Evolutionary conservation across 2,113 vertebrate species (phyloP), one percentile per base, ranked within the genome.

Genomic region (Coregonus clupeaformis): DNA sequence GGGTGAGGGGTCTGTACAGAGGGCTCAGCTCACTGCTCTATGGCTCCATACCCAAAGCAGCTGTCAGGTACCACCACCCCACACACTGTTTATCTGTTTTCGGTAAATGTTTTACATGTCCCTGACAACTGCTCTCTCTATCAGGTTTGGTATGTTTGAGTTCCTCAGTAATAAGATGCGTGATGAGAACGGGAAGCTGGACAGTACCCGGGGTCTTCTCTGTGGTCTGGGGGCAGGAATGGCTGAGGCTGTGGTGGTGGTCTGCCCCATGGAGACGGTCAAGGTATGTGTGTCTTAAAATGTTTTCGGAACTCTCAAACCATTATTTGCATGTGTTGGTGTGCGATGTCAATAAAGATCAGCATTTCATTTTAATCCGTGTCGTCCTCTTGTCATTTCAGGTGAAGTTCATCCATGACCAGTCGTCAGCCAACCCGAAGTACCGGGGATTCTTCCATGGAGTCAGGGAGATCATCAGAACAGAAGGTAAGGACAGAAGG

Each of bases 381-480:
- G 49, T 42, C 36, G 36, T 42, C 36, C 36, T 0, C 36, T 12
- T 42, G 4, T 57, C 0, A 9, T 85, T 88, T 0, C 78, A 97
- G 96, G 96, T 99, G 63, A 99, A 99, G 88, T 99, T 99, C 85
- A 99, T 99, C 80, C 98, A 99, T 1, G 97, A 98, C 83, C 98
- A 98, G 90, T 93, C 92, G 14, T 99, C 97, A 9, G 84, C 95
- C 30, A 96, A 95, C 60, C 97, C 98, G 57, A 99, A 96, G 81
- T 99, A 98, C 85, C 91, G 84, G 27, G 97, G 98, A 0, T 99
- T 98, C 81, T 98, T 97, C 88, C 97, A 99, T 0, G 97, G 97
- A 0, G 96, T 99, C 64, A 92, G 95, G 59, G 97, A 99, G 90
- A 99, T 99, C 0, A 80, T 99, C 36, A 88, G 94, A 80, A 78